These are phyloP conservation scores for Carterocephalus palaemon DNA, from an alignment of 2,888 invertebrate species.

Conservation along the genomic window DNA sequence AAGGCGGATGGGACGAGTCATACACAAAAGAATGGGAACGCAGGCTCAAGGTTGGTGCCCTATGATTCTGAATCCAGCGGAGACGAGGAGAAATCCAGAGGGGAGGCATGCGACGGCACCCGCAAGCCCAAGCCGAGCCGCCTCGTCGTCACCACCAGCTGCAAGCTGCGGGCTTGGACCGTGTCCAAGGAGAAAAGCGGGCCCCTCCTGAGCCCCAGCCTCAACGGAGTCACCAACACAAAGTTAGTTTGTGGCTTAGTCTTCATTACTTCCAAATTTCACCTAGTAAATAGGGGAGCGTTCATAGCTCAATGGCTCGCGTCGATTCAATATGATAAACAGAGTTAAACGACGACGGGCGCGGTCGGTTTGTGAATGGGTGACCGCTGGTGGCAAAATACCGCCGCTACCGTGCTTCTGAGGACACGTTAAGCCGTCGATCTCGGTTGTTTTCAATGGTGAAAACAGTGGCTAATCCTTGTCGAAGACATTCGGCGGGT, in stretches of 20 bases:
- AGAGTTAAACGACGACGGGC: no score
- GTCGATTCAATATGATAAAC: no score
- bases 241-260: conserved; percentile 48
- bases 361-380: no score
- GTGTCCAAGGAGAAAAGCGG: conserved; percentile 63
- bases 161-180: conserved; percentile 67
- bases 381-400: no score
- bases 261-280: no score
- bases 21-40: conserved; percentile 47
- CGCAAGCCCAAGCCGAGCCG: conserved; percentile 56
- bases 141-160: conserved; percentile 58
- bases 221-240: conserved; percentile 70
- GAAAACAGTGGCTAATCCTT: no score
- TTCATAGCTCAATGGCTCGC: no score
- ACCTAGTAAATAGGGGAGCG: no score
- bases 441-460: no score
- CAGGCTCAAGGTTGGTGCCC: conserved; percentile 72
- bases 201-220: conserved; percentile 66
- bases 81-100: conserved; percentile 44
- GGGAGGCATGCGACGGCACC: conserved; percentile 32
- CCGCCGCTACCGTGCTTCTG: no score
- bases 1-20: conserved; percentile 50
- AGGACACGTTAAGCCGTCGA: no score
- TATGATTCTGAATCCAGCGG: conserved; percentile 80
- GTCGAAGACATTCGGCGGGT: no score